Percentiles rank a stretch among this genome's conserved stretches.
Evolutionary conservation across 1,140 invertebrate species (phyloP).

Genomic region (Macrosteles quadrilineatus): DNA sequence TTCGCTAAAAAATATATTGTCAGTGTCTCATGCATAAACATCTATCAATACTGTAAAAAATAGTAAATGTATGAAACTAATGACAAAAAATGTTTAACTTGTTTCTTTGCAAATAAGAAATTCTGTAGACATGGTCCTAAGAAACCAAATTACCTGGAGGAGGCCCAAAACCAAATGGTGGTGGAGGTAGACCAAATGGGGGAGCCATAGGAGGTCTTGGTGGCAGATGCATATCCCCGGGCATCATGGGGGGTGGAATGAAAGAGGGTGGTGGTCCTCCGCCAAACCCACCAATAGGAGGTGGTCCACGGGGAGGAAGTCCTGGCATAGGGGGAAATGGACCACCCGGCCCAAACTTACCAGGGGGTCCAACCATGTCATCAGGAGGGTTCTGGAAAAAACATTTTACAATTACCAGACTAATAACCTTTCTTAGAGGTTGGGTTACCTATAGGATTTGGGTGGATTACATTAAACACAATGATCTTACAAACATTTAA

Average conservation of each 20-base stretch:
- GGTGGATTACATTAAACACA: too few species aligned
- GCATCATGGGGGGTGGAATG: conserved; percentile 52
- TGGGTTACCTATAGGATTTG: too few species aligned
- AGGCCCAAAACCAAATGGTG: conserved; percentile 62
- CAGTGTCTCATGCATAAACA: too few species aligned
- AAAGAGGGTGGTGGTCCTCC: conserved; percentile 46
- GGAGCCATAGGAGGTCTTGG: conserved; percentile 53
- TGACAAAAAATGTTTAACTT: too few species aligned
- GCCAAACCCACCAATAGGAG: conserved; percentile 35
- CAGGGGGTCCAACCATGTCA: neutral
- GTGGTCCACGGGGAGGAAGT: conserved; percentile 21
- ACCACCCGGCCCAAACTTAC: conserved; percentile 22
- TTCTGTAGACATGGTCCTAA: too few species aligned
- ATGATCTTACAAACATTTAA: too few species aligned
- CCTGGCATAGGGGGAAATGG: conserved; percentile 20
- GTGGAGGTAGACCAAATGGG: conserved; percentile 71
- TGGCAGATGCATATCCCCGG: conserved; percentile 44
- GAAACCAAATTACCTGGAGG: conserved; percentile 34
- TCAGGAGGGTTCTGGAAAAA: conserved; percentile 21
- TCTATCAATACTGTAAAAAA: too few species aligned
- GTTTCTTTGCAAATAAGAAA: too few species aligned
- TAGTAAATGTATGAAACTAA: too few species aligned
- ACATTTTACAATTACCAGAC: too few species aligned
- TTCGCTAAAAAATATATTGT: too few species aligned
- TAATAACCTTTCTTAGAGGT: too few species aligned